These are phyloP conservation scores for Tricholauxania praeusta DNA, from an alignment of 2,888 invertebrate genomes.

Conservation along the genomic window DNA sequence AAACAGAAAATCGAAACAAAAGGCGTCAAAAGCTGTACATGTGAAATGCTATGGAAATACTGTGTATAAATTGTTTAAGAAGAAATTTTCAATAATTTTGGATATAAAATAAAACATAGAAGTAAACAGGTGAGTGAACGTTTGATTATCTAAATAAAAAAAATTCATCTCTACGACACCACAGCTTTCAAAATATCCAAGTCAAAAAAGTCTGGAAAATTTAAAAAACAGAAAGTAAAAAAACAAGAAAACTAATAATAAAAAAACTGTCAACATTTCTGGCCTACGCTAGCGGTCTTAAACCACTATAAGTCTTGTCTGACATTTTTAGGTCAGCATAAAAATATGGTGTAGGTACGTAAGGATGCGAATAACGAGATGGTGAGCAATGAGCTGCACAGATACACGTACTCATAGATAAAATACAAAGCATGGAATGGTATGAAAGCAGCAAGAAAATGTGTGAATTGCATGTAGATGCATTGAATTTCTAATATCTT, in stretches of 20 bases:
- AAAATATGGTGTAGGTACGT: constrained; percentile 58
- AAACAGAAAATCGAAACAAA: too few species aligned
- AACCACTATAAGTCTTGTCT: constrained; percentile 54
- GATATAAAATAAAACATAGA: too few species aligned
- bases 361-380: constrained; percentile 31
- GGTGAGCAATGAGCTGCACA: constrained; percentile 32
- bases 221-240: too few species aligned
- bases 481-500: constrained; percentile 52
- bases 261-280: constrained; percentile 5
- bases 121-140: too few species aligned
- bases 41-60: too few species aligned
- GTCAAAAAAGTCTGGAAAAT: too few species aligned
- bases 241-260: neutral
- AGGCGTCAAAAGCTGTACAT: too few species aligned
- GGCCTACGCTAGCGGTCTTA: constrained; percentile 11
- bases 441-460: neutral
- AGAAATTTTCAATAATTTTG: too few species aligned
- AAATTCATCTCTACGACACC: too few species aligned
- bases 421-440: neutral
- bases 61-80: too few species aligned
- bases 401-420: constrained; percentile 24
- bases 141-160: too few species aligned
- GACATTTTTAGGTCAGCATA: constrained; percentile 61
- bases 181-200: neutral
- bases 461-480: neutral